Percentiles rank a stretch among this genome's conserved stretches.
These are phyloP conservation scores for Ctenicera cuprea DNA, from an alignment of 2,888 invertebrate genomes.

Conservation along the genomic window DNA sequence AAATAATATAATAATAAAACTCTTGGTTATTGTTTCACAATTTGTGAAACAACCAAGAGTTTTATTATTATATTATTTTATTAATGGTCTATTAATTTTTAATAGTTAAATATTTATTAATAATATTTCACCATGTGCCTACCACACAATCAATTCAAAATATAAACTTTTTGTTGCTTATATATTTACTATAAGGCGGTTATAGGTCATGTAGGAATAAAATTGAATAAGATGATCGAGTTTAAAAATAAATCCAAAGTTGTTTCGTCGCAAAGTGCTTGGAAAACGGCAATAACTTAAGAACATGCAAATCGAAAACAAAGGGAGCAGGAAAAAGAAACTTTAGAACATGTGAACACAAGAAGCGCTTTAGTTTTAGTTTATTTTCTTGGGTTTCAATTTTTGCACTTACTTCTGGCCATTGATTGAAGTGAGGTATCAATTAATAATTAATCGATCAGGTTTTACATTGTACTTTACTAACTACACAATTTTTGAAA, in stretches of 20 bases:
- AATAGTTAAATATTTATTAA: no score
- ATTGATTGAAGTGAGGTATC: no score
- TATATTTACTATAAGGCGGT: not conserved
- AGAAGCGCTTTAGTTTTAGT: not conserved
- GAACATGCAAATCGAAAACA: constrained; percentile 22
- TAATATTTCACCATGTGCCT: no score
- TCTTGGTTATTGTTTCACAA: no score
- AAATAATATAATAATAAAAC: no score
- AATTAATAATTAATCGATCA: no score
- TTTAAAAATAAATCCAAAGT: constrained; percentile 11
- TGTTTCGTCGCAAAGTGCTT: constrained; percentile 15
- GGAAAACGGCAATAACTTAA: constrained; percentile 18
- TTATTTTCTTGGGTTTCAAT: not conserved
- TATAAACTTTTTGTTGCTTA: not conserved
- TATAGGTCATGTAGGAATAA: constrained; percentile 1
- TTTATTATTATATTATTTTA: no score
- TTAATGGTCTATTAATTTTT: no score
- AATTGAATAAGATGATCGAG: constrained; percentile 23
- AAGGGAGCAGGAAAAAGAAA: constrained; percentile 3
- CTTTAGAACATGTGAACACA: constrained; percentile 13
- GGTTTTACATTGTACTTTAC: no score
- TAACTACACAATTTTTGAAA: no score
- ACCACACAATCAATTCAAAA: no score
- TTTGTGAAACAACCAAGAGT: no score
- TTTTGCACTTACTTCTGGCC: not conserved